Evolutionary conservation across 2,888 invertebrate species (phyloP).

Genomic region (Cephus pygmeus): DNA sequence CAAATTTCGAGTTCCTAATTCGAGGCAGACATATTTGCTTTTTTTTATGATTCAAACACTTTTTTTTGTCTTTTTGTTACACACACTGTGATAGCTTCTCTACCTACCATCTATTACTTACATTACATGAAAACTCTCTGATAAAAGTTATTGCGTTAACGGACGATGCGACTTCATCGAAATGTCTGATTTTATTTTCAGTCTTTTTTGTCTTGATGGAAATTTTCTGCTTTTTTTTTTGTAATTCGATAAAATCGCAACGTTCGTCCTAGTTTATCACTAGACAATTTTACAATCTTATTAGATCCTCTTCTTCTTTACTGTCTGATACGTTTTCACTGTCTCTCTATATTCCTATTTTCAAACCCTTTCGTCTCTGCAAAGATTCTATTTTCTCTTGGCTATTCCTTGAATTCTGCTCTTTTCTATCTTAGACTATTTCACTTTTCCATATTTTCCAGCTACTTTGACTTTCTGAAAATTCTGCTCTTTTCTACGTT

Average conservation of each 20-base stretch:
- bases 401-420: not conserved
- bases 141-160: not conserved
- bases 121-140: not conserved
- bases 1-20: not conserved
- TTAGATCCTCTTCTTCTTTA: not conserved
- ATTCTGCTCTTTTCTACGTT: slow-evolving; percentile 12
- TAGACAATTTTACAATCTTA: not conserved
- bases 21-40: not conserved
- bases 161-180: slow-evolving; percentile 2
- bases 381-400: not conserved
- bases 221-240: not conserved
- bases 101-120: not conserved
- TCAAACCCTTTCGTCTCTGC: not conserved
- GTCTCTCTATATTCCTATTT: not conserved
- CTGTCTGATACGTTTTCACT: not conserved
- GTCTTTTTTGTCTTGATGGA: not conserved
- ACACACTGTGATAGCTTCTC: slow-evolving; percentile 8
- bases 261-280: not conserved
- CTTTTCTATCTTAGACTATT: not conserved
- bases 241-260: slow-evolving; percentile 2
- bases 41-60: not conserved
- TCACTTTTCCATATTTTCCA: not conserved
- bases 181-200: not conserved
- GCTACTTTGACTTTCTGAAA: not conserved
- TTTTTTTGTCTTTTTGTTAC: not conserved